A percentile compares a stretch with the other conserved stretches of the same genome.
phyloP scores from a whole-genome alignment of 2,888 invertebrate species.

The Brenthis hecate region DNA sequence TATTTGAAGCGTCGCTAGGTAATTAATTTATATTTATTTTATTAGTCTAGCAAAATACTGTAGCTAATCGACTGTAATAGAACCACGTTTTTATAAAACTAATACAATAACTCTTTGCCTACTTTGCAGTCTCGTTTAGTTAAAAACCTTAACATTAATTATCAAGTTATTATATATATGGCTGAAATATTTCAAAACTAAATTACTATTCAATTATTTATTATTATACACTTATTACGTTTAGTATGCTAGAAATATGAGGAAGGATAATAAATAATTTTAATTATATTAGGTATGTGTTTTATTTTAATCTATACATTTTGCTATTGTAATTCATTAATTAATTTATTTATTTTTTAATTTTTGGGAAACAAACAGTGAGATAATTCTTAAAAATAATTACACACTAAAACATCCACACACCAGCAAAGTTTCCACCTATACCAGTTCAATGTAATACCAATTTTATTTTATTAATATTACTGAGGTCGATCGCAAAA shows the following conservation, averaged over 20 bases:
- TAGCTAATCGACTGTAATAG: conserved; percentile 59
- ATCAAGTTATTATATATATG: conserved; percentile 77
- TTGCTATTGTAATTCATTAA: background rate
- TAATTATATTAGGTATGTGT: conserved; percentile 80
- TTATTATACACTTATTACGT: conserved; percentile 84
- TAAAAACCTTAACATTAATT: conserved; percentile 58
- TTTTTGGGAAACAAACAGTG: no score
- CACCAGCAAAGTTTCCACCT: no score
- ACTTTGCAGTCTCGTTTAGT: conserved; percentile 73
- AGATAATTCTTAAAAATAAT: no score
- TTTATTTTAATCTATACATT: conserved; percentile 53
- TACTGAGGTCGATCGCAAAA: no score
- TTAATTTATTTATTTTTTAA: no score
- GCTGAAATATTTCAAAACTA: conserved; percentile 80
- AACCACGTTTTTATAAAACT: conserved; percentile 65
- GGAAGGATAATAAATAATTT: conserved; percentile 84
- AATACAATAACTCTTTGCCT: conserved; percentile 78
- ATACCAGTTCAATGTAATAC: no score
- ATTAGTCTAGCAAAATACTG: conserved; percentile 47
- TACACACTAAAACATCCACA: no score
- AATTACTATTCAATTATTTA: conserved; percentile 83
- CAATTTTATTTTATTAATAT: no score
- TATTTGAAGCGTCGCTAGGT: conserved; percentile 68
- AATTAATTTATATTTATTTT: conserved; percentile 56
- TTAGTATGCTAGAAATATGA: conserved; percentile 84